phyloP scores from a whole-genome alignment of 2,797 vertebrate species.

The Acanthis flammea region DNA sequence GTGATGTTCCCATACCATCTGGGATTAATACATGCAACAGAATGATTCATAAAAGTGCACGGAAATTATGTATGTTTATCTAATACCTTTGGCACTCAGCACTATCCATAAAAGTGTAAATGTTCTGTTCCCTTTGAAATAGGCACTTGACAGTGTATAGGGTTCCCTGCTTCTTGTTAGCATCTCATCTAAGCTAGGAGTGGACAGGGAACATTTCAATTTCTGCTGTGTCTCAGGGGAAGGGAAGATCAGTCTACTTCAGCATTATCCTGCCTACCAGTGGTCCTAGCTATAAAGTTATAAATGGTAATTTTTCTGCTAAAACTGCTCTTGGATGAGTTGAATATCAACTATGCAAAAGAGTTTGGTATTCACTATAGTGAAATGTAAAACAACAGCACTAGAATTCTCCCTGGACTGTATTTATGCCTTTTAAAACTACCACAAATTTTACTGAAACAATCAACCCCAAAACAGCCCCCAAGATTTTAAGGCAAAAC shows the following conservation, averaged over 20 bases:
- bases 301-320: background rate
- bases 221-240: background rate
- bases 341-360: background rate
- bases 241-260: background rate
- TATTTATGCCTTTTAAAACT: background rate
- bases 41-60: background rate
- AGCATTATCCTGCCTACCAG: background rate
- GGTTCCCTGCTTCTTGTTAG: constrained; percentile 21
- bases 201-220: background rate
- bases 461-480: background rate
- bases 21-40: background rate
- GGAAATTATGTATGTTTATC: constrained; percentile 7
- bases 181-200: background rate
- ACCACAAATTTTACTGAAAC: background rate
- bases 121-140: constrained; percentile 13
- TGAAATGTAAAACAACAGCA: background rate
- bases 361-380: background rate
- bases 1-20: background rate
- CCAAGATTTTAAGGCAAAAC: constrained; percentile 10
- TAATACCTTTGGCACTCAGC: constrained; percentile 17
- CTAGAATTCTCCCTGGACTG: background rate
- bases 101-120: background rate
- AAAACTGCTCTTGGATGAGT: background rate
- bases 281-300: background rate
- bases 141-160: background rate